phyloP scores from a whole-genome alignment of 2,113 vertebrate genomes.

The Neotragus pygmaeus region DNA sequence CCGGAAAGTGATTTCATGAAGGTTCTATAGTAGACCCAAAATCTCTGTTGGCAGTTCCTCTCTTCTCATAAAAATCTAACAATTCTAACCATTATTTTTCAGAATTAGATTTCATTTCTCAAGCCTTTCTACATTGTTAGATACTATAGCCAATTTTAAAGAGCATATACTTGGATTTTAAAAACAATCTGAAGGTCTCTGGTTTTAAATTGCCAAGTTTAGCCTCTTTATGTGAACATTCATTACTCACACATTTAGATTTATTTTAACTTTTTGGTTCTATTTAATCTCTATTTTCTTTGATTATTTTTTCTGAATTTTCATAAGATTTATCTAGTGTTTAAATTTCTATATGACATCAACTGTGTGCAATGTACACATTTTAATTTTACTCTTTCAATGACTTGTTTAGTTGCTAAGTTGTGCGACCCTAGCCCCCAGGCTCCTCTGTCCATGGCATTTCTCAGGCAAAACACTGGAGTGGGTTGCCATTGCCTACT shows the following conservation, averaged over 20 bases:
- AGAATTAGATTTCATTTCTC: not conserved
- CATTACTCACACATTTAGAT: not conserved
- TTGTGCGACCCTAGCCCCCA: not conserved
- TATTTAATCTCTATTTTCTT: not conserved
- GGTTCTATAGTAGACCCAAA: not conserved
- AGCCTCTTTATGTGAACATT: not conserved
- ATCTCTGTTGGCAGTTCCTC: not conserved
- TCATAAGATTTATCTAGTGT: not conserved
- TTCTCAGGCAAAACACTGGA: not conserved
- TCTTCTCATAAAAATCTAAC: not conserved
- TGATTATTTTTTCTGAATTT: not conserved
- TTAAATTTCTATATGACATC: not conserved
- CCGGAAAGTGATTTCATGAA: not conserved
- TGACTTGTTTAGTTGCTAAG: not conserved
- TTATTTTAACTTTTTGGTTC: not conserved
- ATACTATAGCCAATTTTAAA: not conserved
- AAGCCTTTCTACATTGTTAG: not conserved
- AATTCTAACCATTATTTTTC: not conserved
- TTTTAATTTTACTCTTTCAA: not conserved
- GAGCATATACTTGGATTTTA: not conserved
- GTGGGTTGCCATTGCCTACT: not conserved
- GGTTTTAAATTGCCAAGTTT: not conserved
- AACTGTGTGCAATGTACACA: not conserved
- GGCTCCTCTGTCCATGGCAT: not conserved
- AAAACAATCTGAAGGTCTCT: not conserved